Percentiles rank a stretch among this genome's conserved stretches.
These are phyloP conservation scores for Tokudaia tokunoshimensis DNA, from an alignment of 2,797 vertebrate genomes.

Conservation along the genomic window DNA sequence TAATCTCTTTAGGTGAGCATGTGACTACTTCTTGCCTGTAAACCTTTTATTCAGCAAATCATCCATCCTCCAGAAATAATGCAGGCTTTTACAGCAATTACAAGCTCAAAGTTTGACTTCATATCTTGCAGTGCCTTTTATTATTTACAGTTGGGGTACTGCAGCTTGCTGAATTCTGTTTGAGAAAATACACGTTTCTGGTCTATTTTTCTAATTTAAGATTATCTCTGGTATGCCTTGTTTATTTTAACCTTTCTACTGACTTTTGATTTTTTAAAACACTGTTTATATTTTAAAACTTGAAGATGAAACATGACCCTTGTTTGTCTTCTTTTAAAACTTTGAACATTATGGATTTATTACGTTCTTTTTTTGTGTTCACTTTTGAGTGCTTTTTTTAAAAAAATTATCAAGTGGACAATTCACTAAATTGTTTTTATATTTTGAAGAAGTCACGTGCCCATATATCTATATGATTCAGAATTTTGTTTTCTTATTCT, in stretches of 20 bases:
- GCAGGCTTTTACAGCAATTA: slow-evolving; percentile 68
- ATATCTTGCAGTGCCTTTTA: slow-evolving; percentile 66
- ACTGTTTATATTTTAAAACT: slow-evolving; percentile 41
- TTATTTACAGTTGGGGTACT: slow-evolving; percentile 47
- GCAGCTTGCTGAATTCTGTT: slow-evolving; percentile 60
- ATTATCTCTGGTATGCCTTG: slow-evolving; percentile 21
- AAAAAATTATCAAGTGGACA: slow-evolving; percentile 17
- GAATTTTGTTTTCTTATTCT: neutral
- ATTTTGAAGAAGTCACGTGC: neutral
- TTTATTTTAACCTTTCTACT: slow-evolving; percentile 52
- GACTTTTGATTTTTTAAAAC: slow-evolving; percentile 56
- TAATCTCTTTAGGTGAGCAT: slow-evolving; percentile 41
- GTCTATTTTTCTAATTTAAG: slow-evolving; percentile 56
- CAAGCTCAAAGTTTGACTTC: slow-evolving; percentile 61
- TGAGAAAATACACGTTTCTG: slow-evolving; percentile 17
- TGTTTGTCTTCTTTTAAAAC: slow-evolving; percentile 57
- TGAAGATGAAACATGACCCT: slow-evolving; percentile 30
- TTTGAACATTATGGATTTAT: slow-evolving; percentile 16
- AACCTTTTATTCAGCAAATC: slow-evolving; percentile 79
- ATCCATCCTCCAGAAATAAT: slow-evolving; percentile 77
- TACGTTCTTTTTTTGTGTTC: neutral
- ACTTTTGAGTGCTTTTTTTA: slow-evolving; percentile 13
- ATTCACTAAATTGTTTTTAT: slow-evolving; percentile 46
- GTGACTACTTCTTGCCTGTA: slow-evolving; percentile 48
- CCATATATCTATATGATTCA: neutral